These are phyloP conservation scores for Gryllus longicercus DNA, from an alignment of 2,888 invertebrate genomes.

Conservation along the genomic window DNA sequence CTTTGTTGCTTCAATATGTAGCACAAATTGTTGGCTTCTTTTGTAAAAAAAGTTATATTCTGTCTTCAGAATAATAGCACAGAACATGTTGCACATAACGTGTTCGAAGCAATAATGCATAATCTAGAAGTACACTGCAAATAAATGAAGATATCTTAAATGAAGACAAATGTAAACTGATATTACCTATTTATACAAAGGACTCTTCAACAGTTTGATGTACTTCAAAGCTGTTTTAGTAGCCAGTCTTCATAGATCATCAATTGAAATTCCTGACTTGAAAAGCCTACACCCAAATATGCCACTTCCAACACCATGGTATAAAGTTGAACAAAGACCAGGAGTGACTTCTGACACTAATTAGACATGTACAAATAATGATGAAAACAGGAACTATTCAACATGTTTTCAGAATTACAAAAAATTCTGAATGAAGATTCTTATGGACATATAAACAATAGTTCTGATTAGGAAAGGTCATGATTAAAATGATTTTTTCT, in stretches of 20 bases:
- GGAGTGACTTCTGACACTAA: constrained; percentile 17
- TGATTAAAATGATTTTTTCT: not conserved
- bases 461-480: not conserved
- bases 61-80: not conserved
- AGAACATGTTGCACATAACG: constrained; percentile 2
- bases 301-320: constrained; percentile 26
- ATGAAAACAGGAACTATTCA: constrained; percentile 25
- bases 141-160: constrained; percentile 17
- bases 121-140: constrained; percentile 21
- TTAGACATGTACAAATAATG: constrained; percentile 1
- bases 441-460: not conserved
- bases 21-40: not conserved
- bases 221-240: constrained; percentile 5
- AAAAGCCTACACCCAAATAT: constrained; percentile 30
- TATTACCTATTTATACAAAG: constrained; percentile 19
- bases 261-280: constrained; percentile 21
- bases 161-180: not conserved
- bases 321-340: constrained; percentile 21
- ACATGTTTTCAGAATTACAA: constrained; percentile 25
- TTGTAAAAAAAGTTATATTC: constrained; percentile 1
- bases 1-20: constrained; percentile 5
- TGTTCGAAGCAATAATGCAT: not conserved
- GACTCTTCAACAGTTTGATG: constrained; percentile 17
- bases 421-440: not conserved
- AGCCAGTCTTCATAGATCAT: constrained; percentile 1